phyloP scores from a whole-genome alignment of 1,140 invertebrate species.

The Cydia fagiglandana region DNA sequence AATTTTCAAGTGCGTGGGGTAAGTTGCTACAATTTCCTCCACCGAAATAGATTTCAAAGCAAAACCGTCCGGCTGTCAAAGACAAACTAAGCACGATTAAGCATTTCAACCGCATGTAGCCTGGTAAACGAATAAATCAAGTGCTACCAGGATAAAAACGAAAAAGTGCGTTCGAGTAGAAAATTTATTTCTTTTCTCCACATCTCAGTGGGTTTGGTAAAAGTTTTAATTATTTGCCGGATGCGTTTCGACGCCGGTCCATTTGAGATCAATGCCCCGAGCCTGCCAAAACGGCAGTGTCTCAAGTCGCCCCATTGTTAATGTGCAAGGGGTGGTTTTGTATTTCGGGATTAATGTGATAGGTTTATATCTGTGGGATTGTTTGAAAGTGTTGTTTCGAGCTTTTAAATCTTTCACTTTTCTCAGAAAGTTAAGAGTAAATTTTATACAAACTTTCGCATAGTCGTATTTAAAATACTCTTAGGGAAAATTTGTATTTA shows the following conservation, averaged over 20 bases:
- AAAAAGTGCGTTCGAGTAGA: constrained; percentile 63
- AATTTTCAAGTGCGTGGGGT: constrained; percentile 21
- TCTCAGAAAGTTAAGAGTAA: not conserved
- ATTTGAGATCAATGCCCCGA: constrained; percentile 56
- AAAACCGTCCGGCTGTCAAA: constrained; percentile 38
- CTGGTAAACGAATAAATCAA: constrained; percentile 58
- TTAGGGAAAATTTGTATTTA: no score
- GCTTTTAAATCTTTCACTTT: not conserved
- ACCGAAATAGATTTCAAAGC: constrained; percentile 40
- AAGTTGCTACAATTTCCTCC: not conserved
- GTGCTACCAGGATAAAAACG: constrained; percentile 61
- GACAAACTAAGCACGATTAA: constrained; percentile 19
- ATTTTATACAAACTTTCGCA: not conserved
- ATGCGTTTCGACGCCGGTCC: constrained; percentile 49
- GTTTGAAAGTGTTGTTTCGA: constrained; percentile 8
- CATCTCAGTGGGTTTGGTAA: constrained; percentile 63
- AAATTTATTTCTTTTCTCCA: constrained; percentile 70
- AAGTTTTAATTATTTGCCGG: constrained; percentile 72
- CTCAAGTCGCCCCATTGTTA: constrained; percentile 24
- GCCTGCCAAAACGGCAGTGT: constrained; percentile 28
- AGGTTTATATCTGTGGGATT: constrained; percentile 17
- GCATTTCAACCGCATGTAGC: constrained; percentile 39
- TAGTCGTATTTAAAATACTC: not conserved
- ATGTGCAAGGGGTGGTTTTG: constrained; percentile 26
- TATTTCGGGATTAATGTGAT: constrained; percentile 17